Base-by-base conservation (phyloP, 2,797 vertebrate species). In the Micropoecilia bifurca region DNA sequence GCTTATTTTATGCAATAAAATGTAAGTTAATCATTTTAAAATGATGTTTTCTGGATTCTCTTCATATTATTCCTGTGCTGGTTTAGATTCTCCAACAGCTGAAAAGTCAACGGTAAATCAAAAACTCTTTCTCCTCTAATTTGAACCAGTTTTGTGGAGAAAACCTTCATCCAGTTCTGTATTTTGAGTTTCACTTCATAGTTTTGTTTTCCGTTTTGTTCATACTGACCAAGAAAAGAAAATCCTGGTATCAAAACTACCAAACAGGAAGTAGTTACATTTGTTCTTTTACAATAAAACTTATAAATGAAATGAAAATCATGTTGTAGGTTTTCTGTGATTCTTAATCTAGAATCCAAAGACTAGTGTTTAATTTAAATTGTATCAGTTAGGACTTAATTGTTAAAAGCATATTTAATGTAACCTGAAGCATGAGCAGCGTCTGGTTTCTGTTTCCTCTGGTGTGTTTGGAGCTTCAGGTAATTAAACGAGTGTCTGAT, bases 401-500 rank as follows among this genome's bases (percentile, higher is more conserved):
- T 3, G 3, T 30, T 36, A 20, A 66, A 66, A 20, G 2, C 6
- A 3, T 36, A 3, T 9, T 63, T 36, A 16, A 18, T 6, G 2
- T 14, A 63, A 36, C 16, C 33, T 3, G 9, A 18, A 36, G 7
- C 16, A 33, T 33, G 6, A 61, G 1, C 14, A 36, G 28, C 6
- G 1, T 59, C 33, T 3, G 4, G 18, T 39, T 66, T 39, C 20
- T 61, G 5, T 7, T 13, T 13, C 55, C 39, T 73, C 45, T 30
- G 5, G 16, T 74, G 36, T 12, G 20, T 80, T 79, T 80, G 48
- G 47, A 77, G 83, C 81, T 82, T 86, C 73, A 75, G 71, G 30
- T 83, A 75, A 86, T 55, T 28, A 84, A 81, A 80, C 53, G 78
- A 79, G 77, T 74, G 41, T 13, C 78, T 79, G 61, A 74, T 88